Percentiles rank a stretch among this genome's conserved stretches.
Conservation (phyloP, 2,888 invertebrate genomes). For the Polyploca ridens region DNA sequence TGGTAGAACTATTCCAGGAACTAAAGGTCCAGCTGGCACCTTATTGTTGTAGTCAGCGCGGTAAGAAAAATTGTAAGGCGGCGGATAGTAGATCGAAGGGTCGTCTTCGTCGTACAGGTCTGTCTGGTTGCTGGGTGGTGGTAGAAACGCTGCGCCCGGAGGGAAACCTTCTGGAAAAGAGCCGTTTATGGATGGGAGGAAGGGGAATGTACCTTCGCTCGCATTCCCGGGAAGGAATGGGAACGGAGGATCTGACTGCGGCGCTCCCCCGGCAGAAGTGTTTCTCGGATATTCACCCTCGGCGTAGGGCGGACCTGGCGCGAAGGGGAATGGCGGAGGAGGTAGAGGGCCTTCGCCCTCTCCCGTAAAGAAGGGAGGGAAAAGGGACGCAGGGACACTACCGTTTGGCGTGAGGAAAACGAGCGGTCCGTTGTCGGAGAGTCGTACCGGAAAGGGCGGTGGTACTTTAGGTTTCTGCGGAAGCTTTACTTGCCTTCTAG, state of each 20-base stretch:
- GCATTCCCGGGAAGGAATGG: slow-evolving; percentile 85
- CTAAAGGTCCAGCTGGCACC: slow-evolving; percentile 93
- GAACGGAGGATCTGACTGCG: slow-evolving; percentile 86
- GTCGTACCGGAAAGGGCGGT: slow-evolving; percentile 97
- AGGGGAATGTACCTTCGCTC: slow-evolving; percentile 82
- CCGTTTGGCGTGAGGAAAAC: slow-evolving; percentile 93
- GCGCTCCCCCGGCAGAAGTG: slow-evolving; percentile 87
- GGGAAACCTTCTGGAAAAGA: slow-evolving; percentile 84
- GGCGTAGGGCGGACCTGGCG: slow-evolving; percentile 83
- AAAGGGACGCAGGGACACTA: slow-evolving; percentile 88
- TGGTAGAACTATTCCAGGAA: slow-evolving; percentile 94
- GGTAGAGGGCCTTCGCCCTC: slow-evolving; percentile 82
- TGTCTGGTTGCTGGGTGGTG: slow-evolving; percentile 89
- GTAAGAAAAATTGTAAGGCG: slow-evolving; percentile 95
- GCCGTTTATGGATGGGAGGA: slow-evolving; percentile 84
- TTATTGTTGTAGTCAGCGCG: slow-evolving; percentile 90
- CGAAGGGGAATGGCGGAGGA: slow-evolving; percentile 84
- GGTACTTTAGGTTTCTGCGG: slow-evolving; percentile 93
- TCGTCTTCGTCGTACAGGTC: slow-evolving; percentile 95
- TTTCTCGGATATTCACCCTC: slow-evolving; percentile 86
- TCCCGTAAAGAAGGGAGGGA: slow-evolving; percentile 87
- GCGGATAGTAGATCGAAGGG: slow-evolving; percentile 95
- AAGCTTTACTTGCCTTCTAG: slow-evolving; percentile 92
- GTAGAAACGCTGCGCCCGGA: slow-evolving; percentile 84
- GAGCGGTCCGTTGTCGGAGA: slow-evolving; percentile 93